Evolutionary conservation across 2,888 invertebrate species (phyloP).

Genomic region (Piscicola geometra): DNA sequence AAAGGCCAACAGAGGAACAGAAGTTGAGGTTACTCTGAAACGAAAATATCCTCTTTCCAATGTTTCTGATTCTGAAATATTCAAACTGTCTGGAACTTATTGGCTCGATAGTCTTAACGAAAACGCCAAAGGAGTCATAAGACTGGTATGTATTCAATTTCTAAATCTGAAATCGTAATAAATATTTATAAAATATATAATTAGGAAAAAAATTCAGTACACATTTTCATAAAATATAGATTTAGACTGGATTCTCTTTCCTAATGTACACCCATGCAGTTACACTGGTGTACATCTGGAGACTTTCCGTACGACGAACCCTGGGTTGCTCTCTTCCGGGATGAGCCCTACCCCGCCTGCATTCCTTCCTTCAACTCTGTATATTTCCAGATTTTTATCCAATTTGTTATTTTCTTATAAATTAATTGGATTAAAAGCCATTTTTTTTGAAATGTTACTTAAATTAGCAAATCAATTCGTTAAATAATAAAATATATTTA

Average conservation of each 20-base stretch:
- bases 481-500: background rate
- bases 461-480: background rate
- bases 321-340: background rate
- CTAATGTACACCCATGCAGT: too few relatives aligned
- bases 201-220: too few relatives aligned
- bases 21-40: background rate
- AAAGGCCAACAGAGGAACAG: background rate
- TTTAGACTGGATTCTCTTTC: too few relatives aligned
- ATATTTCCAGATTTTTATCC: background rate
- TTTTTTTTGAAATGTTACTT: too few relatives aligned
- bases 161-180: too few relatives aligned
- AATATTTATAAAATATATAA: too few relatives aligned
- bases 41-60: background rate
- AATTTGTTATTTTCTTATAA: background rate
- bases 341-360: slow-evolving; percentile 1
- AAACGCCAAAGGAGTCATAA: slow-evolving; percentile 4
- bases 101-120: background rate
- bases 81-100: background rate
- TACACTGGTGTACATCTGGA: background rate
- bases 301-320: background rate
- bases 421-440: too few relatives aligned
- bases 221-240: background rate
- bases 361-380: background rate
- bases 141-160: background rate
- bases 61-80: background rate